Evolutionary conservation across 2,888 invertebrate genomes (phyloP).

Genomic region (Heliconius charithonia): DNA sequence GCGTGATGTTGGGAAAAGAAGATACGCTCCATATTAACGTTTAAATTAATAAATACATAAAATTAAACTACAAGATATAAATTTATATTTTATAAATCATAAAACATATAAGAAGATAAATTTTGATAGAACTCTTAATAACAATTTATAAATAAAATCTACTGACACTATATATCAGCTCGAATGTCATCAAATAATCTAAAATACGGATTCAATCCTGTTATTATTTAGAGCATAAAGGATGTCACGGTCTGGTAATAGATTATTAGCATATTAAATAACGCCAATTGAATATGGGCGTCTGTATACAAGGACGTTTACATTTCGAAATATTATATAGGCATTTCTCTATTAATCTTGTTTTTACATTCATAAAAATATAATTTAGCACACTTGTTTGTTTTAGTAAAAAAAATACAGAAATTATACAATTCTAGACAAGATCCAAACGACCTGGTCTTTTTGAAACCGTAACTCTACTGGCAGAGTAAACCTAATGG

Average conservation of each 20-base stretch:
- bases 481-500: too few species aligned
- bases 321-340: not conserved
- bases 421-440: not conserved
- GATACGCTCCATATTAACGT: too few species aligned
- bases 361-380: not conserved
- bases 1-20: too few species aligned
- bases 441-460: not conserved
- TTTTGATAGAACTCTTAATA: too few species aligned
- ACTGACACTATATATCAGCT: not conserved
- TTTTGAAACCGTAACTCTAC: too few species aligned
- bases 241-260: constrained; percentile 13
- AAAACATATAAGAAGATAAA: too few species aligned
- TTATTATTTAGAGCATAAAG: constrained; percentile 11
- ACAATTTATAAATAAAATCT: too few species aligned
- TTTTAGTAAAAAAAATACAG: not conserved
- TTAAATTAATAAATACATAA: too few species aligned
- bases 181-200: not conserved
- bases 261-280: constrained; percentile 12
- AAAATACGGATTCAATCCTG: constrained; percentile 15
- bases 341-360: not conserved
- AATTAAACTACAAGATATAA: too few species aligned
- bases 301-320: constrained; percentile 1
- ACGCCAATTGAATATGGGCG: not conserved
- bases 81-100: too few species aligned
- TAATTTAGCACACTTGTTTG: not conserved